Conservation (phyloP, 2,113 vertebrate species). For the Nanorana parkeri region DNA sequence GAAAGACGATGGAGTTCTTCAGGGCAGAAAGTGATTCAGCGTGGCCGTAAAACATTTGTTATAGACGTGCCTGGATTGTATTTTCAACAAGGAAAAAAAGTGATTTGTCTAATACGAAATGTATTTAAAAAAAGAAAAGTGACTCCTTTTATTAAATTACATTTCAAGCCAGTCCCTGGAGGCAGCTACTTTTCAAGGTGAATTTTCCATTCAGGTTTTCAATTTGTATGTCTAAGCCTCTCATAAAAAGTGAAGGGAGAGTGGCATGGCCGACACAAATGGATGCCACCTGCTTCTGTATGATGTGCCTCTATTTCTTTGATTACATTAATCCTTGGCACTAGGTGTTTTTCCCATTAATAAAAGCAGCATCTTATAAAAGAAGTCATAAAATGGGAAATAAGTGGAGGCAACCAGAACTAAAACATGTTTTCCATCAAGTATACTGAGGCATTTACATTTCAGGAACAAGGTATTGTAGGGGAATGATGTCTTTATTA, state of each 20-base stretch:
- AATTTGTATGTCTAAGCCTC: slow-evolving; percentile 52
- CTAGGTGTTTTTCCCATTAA: slow-evolving; percentile 57
- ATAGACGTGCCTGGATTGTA: slow-evolving; percentile 41
- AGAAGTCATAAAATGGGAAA: slow-evolving; percentile 36
- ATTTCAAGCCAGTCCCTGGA: slow-evolving; percentile 49
- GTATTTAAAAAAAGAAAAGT: slow-evolving; percentile 49
- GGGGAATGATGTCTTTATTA: slow-evolving; percentile 38
- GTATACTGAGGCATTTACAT: slow-evolving; percentile 16
- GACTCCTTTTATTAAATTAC: slow-evolving; percentile 51
- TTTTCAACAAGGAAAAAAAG: slow-evolving; percentile 16
- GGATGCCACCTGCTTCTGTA: slow-evolving; percentile 54
- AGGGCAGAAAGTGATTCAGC: not conserved
- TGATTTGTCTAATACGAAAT: slow-evolving; percentile 53
- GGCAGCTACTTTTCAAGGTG: slow-evolving; percentile 48
- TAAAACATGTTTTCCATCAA: slow-evolving; percentile 54
- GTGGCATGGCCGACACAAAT: slow-evolving; percentile 27
- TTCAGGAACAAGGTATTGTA: slow-evolving; percentile 42
- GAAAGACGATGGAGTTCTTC: not conserved
- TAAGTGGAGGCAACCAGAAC: slow-evolving; percentile 17
- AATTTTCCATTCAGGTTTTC: slow-evolving; percentile 54
- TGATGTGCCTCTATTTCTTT: slow-evolving; percentile 35
- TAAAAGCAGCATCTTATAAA: slow-evolving; percentile 50
- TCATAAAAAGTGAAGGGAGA: slow-evolving; percentile 51
- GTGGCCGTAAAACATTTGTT: slow-evolving; percentile 38
- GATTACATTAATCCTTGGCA: slow-evolving; percentile 52